Evolutionary conservation across 2,113 vertebrate species (phyloP), one percentile per base, ranked within the genome.

Genomic region (Rynchops niger): DNA sequence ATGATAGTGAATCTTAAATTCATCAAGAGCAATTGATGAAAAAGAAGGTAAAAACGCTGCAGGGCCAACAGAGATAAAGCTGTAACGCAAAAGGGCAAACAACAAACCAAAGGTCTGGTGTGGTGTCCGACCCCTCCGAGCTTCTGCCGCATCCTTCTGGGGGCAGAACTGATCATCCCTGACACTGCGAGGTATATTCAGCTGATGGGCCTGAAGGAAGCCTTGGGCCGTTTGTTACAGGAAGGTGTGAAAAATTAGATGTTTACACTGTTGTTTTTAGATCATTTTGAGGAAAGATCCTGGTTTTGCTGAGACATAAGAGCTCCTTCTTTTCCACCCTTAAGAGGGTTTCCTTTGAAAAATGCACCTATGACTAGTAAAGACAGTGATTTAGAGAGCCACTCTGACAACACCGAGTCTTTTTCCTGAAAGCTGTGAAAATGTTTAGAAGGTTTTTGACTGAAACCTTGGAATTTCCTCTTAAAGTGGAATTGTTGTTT

Each of bases 1-100:
- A 88, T 78, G 76, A 91, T 58, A 58, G 78, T 5, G 2, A 77
- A 92, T 93, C 88, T 96, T 96, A 97, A 96, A 97, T 96, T 95
- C 86, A 93, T 97, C 86, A 97, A 82, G 77, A 88, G 50, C 71
- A 61, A 50, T 74, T 82, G n/a, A 92, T 83, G 70, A 69, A 88
- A 97, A 97, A 95, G 67, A 38, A 82, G 45, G 32, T 26, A 63
- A 97, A 97, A 97, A 83, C 25, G 34, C 80, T 94, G 49, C 62
- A 72, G 91, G 90, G 67, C 52, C 82, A 94, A 92, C 26, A 83
- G 71, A 59, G 56, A 50, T 67, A 63, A 93, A 95, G 63, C 52
- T 86, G 8, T 82, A 84, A 92, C 2, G 20, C 56, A 71, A 67
- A 40, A 12, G 63, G 42, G 40, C n/a, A 85, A 80, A 19, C 34